Conservation (phyloP, 2,888 invertebrate genomes). For the Thereva unica region DNA sequence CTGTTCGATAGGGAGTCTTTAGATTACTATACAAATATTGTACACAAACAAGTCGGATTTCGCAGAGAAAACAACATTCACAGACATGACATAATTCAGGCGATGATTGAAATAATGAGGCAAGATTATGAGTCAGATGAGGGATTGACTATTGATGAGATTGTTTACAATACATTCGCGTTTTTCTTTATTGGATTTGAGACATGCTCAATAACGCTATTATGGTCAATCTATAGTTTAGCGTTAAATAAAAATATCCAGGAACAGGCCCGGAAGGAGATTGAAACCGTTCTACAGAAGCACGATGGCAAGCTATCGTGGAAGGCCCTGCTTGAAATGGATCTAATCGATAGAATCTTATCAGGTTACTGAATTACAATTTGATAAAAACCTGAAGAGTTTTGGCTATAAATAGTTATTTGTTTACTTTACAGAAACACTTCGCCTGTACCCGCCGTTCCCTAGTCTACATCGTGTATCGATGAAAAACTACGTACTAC, state of each 20-base stretch:
- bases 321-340: slow-evolving; percentile 54
- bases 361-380: slow-evolving; percentile 47
- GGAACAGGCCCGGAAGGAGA: slow-evolving; percentile 52
- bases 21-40: slow-evolving; percentile 38
- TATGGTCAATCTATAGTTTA: slow-evolving; percentile 57
- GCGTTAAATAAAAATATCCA: slow-evolving; percentile 57
- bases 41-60: slow-evolving; percentile 40
- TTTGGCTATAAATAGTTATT: no score
- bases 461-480: slow-evolving; percentile 35
- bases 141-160: slow-evolving; percentile 49
- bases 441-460: slow-evolving; percentile 40
- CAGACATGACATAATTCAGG: slow-evolving; percentile 42
- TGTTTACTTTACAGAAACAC: slow-evolving; percentile 37
- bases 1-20: slow-evolving; percentile 32
- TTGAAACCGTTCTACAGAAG: slow-evolving; percentile 50
- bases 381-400: no score
- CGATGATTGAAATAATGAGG: slow-evolving; percentile 41
- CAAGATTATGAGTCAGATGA: slow-evolving; percentile 35
- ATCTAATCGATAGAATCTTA: slow-evolving; percentile 56
- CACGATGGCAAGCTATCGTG: slow-evolving; percentile 52
- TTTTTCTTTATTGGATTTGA: slow-evolving; percentile 61
- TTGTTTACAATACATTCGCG: slow-evolving; percentile 59
- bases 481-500: slow-evolving; percentile 40
- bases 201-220: slow-evolving; percentile 56
- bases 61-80: slow-evolving; percentile 40